Evolutionary conservation across 2,888 invertebrate genomes (phyloP), one percentile per base, ranked within the genome.

Genomic region (Schizotus pectinicornis): DNA sequence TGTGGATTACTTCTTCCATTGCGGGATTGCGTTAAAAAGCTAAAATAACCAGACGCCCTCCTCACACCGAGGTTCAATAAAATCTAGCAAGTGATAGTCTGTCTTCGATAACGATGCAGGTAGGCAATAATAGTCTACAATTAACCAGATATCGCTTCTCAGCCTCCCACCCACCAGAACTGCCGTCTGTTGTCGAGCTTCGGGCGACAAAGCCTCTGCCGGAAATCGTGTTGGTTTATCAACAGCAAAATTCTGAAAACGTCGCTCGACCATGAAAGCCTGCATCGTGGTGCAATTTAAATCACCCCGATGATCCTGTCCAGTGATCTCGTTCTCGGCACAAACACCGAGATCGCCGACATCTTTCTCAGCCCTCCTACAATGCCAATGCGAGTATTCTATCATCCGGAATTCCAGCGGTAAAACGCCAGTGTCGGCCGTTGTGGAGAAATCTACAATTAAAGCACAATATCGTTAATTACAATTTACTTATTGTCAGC

Each of bases 41-140:
- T n/a, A n/a, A n/a, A n/a, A n/a, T n/a, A n/a, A n/a, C n/a, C n/a
- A n/a, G n/a, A n/a, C n/a, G n/a, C n/a, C n/a, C n/a, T 22, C 22
- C 22, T 22, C 22, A 22, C 22, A 22, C 5, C 22, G 22, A 22
- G 12, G 33, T 38, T 37, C 33, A 55, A 48, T 32, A 39, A 61
- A 62, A 54, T 51, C 54, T 52, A 56, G 46, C 61, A 63, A 61
- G 62, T 60, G 61, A 56, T 56, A 64, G 64, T 67, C 63, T 61
- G 60, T 58, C 53, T 54, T 54, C 60, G 58, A 65, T 70, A 70
- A 71, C 70, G 65, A 69, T 64, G 64, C 62, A 67, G 67, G 65
- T 68, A 62, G 62, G 65, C 65, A 65, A 69, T 71, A 70, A 71
- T 68, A 64, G 61, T 68, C 66, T 70, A 67, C 67, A 67, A 72